These are phyloP conservation scores for Enteromius thamalakanensis DNA, from an alignment of 2,797 vertebrate genomes.

Conservation along the genomic window DNA sequence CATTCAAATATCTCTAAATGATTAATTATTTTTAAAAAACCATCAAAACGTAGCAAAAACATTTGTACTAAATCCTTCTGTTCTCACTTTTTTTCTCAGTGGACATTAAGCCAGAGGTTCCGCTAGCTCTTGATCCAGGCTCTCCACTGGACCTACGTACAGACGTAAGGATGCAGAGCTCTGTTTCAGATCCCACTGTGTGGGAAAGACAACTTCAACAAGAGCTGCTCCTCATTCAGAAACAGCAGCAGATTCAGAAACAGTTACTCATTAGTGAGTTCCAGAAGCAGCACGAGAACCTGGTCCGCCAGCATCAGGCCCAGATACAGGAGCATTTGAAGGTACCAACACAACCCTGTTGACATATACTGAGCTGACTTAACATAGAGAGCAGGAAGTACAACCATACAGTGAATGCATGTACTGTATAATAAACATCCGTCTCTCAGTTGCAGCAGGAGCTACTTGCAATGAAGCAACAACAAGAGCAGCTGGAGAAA, in stretches of 20 bases:
- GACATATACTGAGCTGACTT: neutral
- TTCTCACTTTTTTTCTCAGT: constrained; percentile 69
- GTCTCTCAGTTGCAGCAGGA: constrained; percentile 94
- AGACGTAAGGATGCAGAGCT: constrained; percentile 93
- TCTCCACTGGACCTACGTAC: constrained; percentile 93
- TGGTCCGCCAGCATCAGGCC: constrained; percentile 97
- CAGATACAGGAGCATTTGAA: constrained; percentile 99
- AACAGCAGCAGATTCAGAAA: constrained; percentile 99
- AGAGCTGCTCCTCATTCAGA: constrained; percentile 95
- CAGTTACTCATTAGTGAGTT: constrained; percentile 97
- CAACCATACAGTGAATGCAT: neutral
- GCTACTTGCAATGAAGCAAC: constrained; percentile 96
- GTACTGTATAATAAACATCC: constrained; percentile 19
- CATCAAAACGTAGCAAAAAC: neutral
- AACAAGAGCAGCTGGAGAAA: constrained; percentile 96
- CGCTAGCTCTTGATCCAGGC: constrained; percentile 84
- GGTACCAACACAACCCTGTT: constrained; percentile 75
- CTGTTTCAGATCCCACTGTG: constrained; percentile 76
- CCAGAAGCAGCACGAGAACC: constrained; percentile 98
- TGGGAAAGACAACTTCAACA: constrained; percentile 97
- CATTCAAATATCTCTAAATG: neutral
- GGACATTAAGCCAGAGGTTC: constrained; percentile 91
- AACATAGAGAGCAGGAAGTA: neutral
- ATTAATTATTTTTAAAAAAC: neutral
- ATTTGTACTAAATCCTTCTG: constrained; percentile 2